These are phyloP conservation scores for Trichopoda pennipes DNA, from an alignment of 2,888 invertebrate species.

Conservation along the genomic window DNA sequence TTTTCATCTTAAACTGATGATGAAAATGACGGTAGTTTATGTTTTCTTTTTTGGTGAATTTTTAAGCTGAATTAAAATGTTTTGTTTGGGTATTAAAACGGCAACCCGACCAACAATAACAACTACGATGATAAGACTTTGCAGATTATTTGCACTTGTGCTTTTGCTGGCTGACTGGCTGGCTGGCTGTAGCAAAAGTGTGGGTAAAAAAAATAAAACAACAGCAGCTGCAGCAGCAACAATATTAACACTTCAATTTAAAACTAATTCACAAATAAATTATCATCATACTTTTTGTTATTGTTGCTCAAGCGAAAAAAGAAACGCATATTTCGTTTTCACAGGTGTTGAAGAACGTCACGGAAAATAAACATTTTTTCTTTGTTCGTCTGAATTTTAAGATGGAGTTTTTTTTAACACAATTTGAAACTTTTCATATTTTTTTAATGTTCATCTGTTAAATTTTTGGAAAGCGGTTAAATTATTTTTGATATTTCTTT, in stretches of 20 bases:
- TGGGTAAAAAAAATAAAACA: not conserved
- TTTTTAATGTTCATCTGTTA: no score
- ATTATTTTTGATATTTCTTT: no score
- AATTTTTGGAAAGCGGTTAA: no score
- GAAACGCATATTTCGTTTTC: slow-evolving; percentile 10
- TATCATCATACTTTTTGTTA: slow-evolving; percentile 39
- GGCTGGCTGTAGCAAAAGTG: not conserved
- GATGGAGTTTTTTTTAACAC: no score
- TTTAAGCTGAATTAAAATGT: slow-evolving; percentile 49
- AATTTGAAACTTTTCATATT: no score
- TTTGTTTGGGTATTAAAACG: slow-evolving; percentile 59
- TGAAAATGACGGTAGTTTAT: slow-evolving; percentile 37
- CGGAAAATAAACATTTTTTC: not conserved
- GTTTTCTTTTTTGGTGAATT: slow-evolving; percentile 28
- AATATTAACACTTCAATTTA: slow-evolving; percentile 63
- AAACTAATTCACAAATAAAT: slow-evolving; percentile 67
- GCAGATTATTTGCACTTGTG: slow-evolving; percentile 67
- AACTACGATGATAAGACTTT: slow-evolving; percentile 43
- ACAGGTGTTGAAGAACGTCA: slow-evolving; percentile 46
- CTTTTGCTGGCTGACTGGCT: not conserved
- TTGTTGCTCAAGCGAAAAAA: not conserved
- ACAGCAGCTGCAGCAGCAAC: no score
- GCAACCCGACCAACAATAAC: slow-evolving; percentile 27
- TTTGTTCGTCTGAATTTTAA: not conserved
- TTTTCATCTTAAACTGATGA: slow-evolving; percentile 30